These are phyloP conservation scores for Mizuhopecten yessoensis DNA, from an alignment of 1,140 invertebrate genomes.

Conservation along the genomic window DNA sequence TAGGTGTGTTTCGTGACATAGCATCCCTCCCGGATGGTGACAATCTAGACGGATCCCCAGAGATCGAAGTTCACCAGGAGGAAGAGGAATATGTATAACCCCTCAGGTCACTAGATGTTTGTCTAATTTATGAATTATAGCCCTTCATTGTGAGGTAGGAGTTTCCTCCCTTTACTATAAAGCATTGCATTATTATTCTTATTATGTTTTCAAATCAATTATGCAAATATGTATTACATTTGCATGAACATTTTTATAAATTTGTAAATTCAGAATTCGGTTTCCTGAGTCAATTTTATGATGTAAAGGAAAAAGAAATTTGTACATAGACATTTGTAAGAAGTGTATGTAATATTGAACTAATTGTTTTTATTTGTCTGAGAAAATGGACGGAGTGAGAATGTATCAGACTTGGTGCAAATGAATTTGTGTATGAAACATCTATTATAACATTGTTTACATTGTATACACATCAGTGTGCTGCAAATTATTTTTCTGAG, in stretches of 20 bases:
- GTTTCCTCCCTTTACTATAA: not conserved
- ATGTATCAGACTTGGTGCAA: not conserved
- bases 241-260: conserved; percentile 5
- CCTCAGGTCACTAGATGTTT: not conserved
- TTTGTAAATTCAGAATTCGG: not conserved
- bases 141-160: not conserved
- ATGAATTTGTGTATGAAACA: not conserved
- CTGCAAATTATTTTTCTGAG: not conserved
- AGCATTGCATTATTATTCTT: not conserved
- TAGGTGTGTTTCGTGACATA: conserved; percentile 98
- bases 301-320: not conserved
- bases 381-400: not conserved
- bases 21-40: conserved; percentile 90
- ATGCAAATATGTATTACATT: not conserved
- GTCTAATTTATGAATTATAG: conserved; percentile 22
- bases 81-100: conserved; percentile 72
- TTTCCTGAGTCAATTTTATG: not conserved
- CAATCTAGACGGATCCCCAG: conserved; percentile 56
- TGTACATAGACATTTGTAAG: not conserved
- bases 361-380: not conserved
- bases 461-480: not conserved
- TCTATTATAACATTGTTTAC: not conserved
- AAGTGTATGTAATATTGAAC: not conserved
- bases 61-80: conserved; percentile 55
- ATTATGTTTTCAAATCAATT: not conserved